Conservation (phyloP, 2,888 invertebrate species). For the Callosobruchus maculatus region DNA sequence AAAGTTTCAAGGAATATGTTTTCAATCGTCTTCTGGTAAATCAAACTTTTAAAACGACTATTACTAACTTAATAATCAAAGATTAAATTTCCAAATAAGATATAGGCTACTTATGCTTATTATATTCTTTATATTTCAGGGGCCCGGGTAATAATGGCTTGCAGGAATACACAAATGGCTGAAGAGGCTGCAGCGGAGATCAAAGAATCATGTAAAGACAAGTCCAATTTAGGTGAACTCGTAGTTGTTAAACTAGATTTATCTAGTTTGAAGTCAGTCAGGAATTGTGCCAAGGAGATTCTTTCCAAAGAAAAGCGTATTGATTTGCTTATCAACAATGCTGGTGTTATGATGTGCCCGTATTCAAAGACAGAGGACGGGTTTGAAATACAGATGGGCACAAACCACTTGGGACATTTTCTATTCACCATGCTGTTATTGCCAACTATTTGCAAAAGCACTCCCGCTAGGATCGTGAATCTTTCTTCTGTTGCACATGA, state of each 20-base stretch:
- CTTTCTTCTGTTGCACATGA: constrained; percentile 46
- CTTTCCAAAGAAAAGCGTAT: constrained; percentile 53
- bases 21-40: too few species aligned
- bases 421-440: constrained; percentile 48
- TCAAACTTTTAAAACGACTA: too few species aligned
- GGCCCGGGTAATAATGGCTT: constrained; percentile 58
- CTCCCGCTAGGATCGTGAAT: constrained; percentile 52
- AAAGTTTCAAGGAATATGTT: too few species aligned
- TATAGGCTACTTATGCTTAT: too few species aligned
- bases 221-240: constrained; percentile 45
- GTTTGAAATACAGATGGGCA: constrained; percentile 63
- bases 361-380: constrained; percentile 60
- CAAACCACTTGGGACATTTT: constrained; percentile 58
- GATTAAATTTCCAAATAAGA: too few species aligned
- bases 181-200: constrained; percentile 54
- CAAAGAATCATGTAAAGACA: constrained; percentile 41
- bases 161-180: constrained; percentile 54
- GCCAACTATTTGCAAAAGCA: constrained; percentile 52
- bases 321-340: constrained; percentile 68
- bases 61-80: too few species aligned
- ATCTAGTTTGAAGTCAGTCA: constrained; percentile 38
- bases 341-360: constrained; percentile 67
- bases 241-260: constrained; percentile 50
- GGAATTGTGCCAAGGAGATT: constrained; percentile 45
- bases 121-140: constrained; percentile 45